phyloP scores from a whole-genome alignment of 2,113 vertebrate genomes.

The Lucifuga dentata region DNA sequence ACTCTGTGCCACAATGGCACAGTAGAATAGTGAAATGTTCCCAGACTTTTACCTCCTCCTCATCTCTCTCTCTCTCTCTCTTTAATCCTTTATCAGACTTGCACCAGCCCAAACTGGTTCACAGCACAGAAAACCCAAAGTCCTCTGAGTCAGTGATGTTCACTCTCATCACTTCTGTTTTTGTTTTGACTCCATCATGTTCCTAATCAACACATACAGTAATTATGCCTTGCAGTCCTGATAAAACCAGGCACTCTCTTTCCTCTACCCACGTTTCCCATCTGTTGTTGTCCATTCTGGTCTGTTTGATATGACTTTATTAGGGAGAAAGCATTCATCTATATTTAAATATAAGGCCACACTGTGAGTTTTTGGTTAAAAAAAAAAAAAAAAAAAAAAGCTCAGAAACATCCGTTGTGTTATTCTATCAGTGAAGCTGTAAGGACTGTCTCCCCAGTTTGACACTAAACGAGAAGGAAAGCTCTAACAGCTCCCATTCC shows the following conservation, averaged over 20 bases:
- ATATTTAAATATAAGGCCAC: constrained; percentile 66
- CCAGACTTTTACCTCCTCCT: constrained; percentile 10
- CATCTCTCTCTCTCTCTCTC: constrained; percentile 32
- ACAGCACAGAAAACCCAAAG: constrained; percentile 6
- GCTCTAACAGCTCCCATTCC: neutral
- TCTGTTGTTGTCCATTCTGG: constrained; percentile 51
- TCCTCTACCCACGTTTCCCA: constrained; percentile 51
- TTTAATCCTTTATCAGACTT: constrained; percentile 36
- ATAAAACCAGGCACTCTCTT: constrained; percentile 44
- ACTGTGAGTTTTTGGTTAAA: constrained; percentile 54
- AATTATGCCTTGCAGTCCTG: constrained; percentile 23
- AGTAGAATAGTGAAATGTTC: constrained; percentile 33
- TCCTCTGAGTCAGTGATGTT: constrained; percentile 21
- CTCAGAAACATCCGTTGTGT: constrained; percentile 49
- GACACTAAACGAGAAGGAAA: constrained; percentile 52
- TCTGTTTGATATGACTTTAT: constrained; percentile 56
- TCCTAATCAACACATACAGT: constrained; percentile 48
- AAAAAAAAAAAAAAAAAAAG: constrained; percentile 58
- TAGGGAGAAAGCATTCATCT: constrained; percentile 51
- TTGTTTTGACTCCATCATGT: constrained; percentile 50
- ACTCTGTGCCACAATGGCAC: constrained; percentile 37
- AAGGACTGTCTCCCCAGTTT: constrained; percentile 26
- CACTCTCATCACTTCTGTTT: constrained; percentile 22
- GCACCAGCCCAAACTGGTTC: constrained; percentile 14
- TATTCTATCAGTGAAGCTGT: constrained; percentile 25